Base-by-base conservation (phyloP, 64 coral and sea anemone genomes). In the Pocillopora damicornis region DNA sequence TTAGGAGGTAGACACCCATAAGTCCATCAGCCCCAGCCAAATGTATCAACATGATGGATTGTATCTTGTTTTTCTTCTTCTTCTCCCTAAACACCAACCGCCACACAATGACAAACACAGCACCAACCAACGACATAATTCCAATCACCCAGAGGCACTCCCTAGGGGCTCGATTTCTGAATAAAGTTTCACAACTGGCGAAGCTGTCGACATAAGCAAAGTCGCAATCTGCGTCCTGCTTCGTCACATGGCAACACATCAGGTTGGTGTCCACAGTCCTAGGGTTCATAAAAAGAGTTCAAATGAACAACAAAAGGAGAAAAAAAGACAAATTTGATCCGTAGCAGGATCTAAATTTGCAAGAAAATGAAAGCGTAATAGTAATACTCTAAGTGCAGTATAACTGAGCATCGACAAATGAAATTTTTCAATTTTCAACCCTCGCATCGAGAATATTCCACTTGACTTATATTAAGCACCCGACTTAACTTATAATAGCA, bases 1-100 rank as follows among this genome's bases (percentile, higher is more conserved):
- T 15, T 1, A 88, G 18, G 4, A 88, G 74, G 20, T 88, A 88
- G n/a, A 88, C 59, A 1, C 87, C 87, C 87, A 88, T 88, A 2
- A 88, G 65, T 5, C 74, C 74, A 61, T 88, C 86, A 58, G 86
- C 20, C 37, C 76, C n/a, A 4, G 86, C 86, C 37, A 88, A 23
- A 45, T 88, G 51, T 13, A 42, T 58, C 1, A 88, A 35, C 6
- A 88, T 37, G 17, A 88, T 77, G 10, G 74, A 26, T 42, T 88
- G 87, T 25, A 63, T 75, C 10, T 17, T 13, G 63, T 86, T 68
- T 23, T 71, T 51, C 42, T 51, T 51, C 42, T 51, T 51, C 7
- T 0, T 73, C 14, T 22, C 16, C 72, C 38, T 37, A 18, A 73
- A 51, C 3, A 73, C 15, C 16, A 51, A 2, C 35, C 82, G 20